A percentile compares a stretch with the other conserved stretches of the same genome.
Evolutionary conservation across 1,140 invertebrate species (phyloP).

Genomic region (Dinothrombium tinctorium): DNA sequence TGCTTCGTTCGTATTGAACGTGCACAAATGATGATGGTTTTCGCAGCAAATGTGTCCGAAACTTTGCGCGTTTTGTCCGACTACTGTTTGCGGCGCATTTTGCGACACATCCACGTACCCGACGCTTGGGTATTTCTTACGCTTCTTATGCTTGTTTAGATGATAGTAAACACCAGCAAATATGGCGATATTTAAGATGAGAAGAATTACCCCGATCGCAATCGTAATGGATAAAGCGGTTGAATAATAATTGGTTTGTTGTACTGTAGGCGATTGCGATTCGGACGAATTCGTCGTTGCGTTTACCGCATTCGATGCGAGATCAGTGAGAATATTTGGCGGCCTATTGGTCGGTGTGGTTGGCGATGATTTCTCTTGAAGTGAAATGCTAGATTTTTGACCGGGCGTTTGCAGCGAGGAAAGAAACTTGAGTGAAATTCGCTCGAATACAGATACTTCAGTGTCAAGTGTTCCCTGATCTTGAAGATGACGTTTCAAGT

Average conservation of each 20-base stretch:
- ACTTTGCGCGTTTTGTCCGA: not conserved
- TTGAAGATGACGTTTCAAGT: not conserved
- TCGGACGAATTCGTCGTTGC: not conserved
- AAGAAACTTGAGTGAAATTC: conserved; percentile 1
- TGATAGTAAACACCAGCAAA: conserved; percentile 35
- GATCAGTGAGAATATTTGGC: not conserved
- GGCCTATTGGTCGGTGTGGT: not conserved
- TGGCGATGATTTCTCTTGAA: not conserved
- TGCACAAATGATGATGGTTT: conserved; percentile 1
- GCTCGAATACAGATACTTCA: not conserved
- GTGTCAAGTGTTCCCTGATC: not conserved
- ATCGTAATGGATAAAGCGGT: conserved; percentile 70
- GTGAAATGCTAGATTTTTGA: not conserved
- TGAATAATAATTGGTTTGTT: conserved; percentile 30
- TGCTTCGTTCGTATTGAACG: not conserved
- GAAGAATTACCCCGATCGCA: conserved; percentile 60
- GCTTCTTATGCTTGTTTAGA: not conserved
- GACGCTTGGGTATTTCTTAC: not conserved
- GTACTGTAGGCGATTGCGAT: not conserved
- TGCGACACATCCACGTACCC: not conserved
- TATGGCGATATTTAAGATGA: conserved; percentile 71
- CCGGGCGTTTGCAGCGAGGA: not conserved
- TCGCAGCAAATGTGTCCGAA: not conserved
- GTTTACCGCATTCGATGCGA: not conserved
- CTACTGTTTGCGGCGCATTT: not conserved